Evolutionary conservation across 2,113 vertebrate genomes (phyloP).

Genomic region (Lanius ludovicianus): DNA sequence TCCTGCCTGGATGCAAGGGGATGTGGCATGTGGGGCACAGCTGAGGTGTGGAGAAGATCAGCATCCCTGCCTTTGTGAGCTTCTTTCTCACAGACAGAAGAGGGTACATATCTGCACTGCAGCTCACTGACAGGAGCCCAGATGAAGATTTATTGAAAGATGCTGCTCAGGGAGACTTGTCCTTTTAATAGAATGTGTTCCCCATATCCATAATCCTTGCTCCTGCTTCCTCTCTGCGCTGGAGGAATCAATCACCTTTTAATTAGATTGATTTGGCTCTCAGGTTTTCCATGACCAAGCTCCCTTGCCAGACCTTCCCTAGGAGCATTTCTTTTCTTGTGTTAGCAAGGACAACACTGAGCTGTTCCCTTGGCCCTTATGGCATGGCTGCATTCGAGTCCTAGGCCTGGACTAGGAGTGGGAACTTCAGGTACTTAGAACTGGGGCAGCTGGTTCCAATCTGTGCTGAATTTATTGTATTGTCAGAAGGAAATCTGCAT

Average conservation of each 20-base stretch:
- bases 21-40: background rate
- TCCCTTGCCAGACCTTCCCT: background rate
- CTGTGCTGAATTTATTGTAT: background rate
- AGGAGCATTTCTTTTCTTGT: background rate
- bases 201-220: background rate
- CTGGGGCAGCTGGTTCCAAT: slow-evolving; percentile 7
- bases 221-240: background rate
- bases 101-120: background rate
- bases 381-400: rapidly evolving
- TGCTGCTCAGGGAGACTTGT: background rate
- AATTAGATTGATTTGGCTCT: slow-evolving; percentile 27
- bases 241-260: background rate
- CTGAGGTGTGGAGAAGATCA: background rate
- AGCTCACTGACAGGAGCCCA: background rate
- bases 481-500: background rate
- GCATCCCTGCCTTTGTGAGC: background rate
- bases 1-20: background rate
- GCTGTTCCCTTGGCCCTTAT: background rate
- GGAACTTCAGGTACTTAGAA: background rate
- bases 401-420: background rate
- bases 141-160: background rate
- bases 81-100: background rate
- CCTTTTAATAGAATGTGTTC: background rate
- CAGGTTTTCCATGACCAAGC: background rate
- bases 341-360: slow-evolving; percentile 23